Conservation (phyloP, 2,113 vertebrate species). For the Centropristis striata region DNA sequence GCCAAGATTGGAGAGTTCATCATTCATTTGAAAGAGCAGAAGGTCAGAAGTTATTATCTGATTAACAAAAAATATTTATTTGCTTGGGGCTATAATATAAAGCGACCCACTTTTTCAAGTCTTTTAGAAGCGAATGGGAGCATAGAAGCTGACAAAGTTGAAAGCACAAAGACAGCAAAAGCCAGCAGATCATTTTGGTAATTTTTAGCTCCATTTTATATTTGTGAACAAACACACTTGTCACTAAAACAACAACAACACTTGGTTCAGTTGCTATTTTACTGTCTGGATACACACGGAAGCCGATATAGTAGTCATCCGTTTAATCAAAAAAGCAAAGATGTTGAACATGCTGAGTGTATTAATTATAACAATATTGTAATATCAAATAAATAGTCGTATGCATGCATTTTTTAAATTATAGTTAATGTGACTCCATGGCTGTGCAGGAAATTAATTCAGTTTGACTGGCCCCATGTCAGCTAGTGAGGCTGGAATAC, state of each 20-base stretch:
- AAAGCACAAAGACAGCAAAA: constrained; percentile 12
- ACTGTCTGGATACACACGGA: neutral
- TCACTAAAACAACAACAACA: neutral
- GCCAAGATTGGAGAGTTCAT: constrained; percentile 43
- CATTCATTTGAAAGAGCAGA: constrained; percentile 39
- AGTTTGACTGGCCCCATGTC: neutral
- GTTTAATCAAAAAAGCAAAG: neutral
- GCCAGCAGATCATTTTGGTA: neutral
- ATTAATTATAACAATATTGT: neutral
- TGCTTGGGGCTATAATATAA: constrained; percentile 33
- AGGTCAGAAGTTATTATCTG: constrained; percentile 53
- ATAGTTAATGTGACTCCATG: neutral
- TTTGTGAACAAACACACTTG: constrained; percentile 6
- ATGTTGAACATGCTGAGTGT: neutral
- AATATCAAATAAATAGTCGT: neutral
- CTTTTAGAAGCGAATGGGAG: constrained; percentile 16
- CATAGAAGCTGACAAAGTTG: neutral
- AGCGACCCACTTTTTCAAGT: constrained; percentile 6
- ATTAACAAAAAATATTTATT: constrained; percentile 63
- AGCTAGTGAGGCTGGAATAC: constrained; percentile 13
- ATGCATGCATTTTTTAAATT: neutral
- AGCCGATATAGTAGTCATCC: neutral
- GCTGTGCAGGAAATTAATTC: neutral
- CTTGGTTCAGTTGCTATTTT: neutral
- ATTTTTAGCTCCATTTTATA: constrained; percentile 9